Base-by-base conservation (phyloP, 2,888 invertebrate genomes). In the Hemistola chrysoprasaria region DNA sequence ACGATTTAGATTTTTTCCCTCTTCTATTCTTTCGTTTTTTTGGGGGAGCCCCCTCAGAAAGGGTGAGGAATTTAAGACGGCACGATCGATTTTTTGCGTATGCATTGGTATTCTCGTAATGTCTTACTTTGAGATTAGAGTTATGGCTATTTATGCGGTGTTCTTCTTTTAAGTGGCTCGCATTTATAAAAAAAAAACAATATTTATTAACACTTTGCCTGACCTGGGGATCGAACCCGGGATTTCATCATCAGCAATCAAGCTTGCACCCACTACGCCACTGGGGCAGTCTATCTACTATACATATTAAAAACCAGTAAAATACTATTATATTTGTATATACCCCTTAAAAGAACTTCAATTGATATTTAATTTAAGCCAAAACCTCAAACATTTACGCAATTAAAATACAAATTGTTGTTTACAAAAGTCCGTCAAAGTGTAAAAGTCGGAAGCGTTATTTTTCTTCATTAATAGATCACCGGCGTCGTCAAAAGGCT, bases 1-100 rank as follows among this genome's bases (percentile, higher is more conserved):
- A 88, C 88, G 88, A 88, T 88, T 88, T 88, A 88, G 88, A 88
- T 88, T 88, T 88, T 88, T 88, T 88, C 84, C 88, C 87, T 85
- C 84, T 85, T 87, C 83, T 83, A 85, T 85, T 87, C 84, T 86
- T 87, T 86, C 84, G 83, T 80, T 87, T 88, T 86, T 88, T 88
- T 86, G 79, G 88, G 88, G 87, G 80, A 83, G 82, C 78, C 84
- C 87, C 88, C 87, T 84, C 80, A 72, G 72, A 88, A 88, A 87
- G 88, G 88, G 88, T 88, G 88, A 86, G 88, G 87, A 88, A 84
- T 88, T 88, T 88, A 88, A 88, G 88, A 88, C 86, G 86, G 76
- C 70, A 65, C 85, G 82, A 88, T 88, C 88, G 87, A 88, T 88
- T 86, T 87, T 88, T 82, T 83, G 83, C 83, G 86, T 71, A 86